Conservation (phyloP, 2,797 vertebrate species). For the Pseudopleuronectes americanus region DNA sequence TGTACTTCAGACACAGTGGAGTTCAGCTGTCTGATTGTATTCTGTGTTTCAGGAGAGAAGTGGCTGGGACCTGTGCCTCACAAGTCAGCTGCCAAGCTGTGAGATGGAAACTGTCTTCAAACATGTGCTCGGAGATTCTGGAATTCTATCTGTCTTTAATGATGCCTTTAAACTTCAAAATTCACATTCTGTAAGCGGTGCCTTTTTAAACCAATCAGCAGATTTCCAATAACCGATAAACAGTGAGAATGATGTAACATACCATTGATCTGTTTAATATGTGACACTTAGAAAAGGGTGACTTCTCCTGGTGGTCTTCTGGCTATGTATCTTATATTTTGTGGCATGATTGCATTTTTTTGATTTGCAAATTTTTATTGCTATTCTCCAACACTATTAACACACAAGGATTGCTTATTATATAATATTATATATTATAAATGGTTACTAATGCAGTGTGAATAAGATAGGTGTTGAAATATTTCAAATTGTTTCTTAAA, state of each 20-base stretch:
- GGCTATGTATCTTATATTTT: no score
- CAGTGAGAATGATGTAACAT: slow-evolving; percentile 5
- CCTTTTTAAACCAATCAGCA: slow-evolving; percentile 5
- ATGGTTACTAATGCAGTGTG: no score
- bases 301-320: no score
- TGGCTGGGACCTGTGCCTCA: slow-evolving; percentile 90
- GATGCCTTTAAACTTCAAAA: background rate
- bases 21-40: background rate
- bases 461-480: no score
- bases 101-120: slow-evolving; percentile 31
- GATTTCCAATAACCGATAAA: slow-evolving; percentile 7
- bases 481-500: no score
- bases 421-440: no score
- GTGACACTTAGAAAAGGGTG: slow-evolving; percentile 17
- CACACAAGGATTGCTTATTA: no score
- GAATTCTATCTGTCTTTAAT: background rate
- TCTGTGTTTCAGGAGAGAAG: slow-evolving; percentile 88
- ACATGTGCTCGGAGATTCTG: background rate
- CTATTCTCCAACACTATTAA: no score
- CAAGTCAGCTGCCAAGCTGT: slow-evolving; percentile 68
- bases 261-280: background rate
- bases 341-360: no score
- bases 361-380: no score
- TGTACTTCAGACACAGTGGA: background rate
- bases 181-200: slow-evolving; percentile 4